Evolutionary conservation across 2,888 invertebrate genomes (phyloP).

Genomic region (Eristalis pertinax): DNA sequence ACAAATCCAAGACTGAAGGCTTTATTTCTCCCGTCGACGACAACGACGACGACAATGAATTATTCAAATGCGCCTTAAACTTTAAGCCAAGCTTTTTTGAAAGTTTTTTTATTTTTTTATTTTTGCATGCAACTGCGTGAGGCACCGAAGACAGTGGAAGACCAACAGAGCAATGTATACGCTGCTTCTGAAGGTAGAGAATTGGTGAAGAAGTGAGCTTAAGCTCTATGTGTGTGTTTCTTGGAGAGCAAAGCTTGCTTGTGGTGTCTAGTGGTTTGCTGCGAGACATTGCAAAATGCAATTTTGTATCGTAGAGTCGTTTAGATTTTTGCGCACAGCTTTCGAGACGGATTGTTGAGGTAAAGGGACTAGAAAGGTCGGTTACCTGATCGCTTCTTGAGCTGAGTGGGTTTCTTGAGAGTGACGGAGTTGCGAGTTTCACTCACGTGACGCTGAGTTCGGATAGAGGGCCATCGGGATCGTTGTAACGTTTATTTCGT

Average conservation of each 20-base stretch:
- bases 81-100: constrained; percentile 59
- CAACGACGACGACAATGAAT: constrained; percentile 21
- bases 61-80: constrained; percentile 75
- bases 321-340: not conserved
- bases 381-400: not conserved
- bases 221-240: not conserved
- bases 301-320: not conserved
- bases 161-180: not conserved
- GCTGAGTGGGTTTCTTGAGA: not conserved
- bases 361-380: not conserved
- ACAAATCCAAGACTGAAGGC: constrained; percentile 76
- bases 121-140: constrained; percentile 49
- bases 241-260: not conserved
- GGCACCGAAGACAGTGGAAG: constrained; percentile 1
- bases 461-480: not conserved
- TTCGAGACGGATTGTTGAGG: not conserved
- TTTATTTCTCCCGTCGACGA: constrained; percentile 57
- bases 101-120: constrained; percentile 33
- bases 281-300: not conserved
- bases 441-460: not conserved
- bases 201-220: not conserved
- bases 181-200: not conserved
- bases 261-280: not conserved
- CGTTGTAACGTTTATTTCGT: not conserved
- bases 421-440: not conserved